Conservation (phyloP, 2,113 vertebrate species). For the Xiphorhynchus elegans region DNA sequence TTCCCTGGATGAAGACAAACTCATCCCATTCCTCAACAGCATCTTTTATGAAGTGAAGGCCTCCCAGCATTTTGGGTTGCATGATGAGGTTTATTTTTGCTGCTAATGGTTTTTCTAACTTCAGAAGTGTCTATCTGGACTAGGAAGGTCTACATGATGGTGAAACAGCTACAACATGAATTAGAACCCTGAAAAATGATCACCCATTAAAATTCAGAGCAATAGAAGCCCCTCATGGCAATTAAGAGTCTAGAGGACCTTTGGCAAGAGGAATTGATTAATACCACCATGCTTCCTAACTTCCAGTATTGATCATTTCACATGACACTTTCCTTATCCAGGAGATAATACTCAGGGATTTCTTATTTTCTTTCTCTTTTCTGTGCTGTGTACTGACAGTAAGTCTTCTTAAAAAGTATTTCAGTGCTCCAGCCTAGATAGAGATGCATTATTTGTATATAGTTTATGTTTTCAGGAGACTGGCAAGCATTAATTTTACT, state of each 20-base stretch:
- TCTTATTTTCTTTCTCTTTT: background rate
- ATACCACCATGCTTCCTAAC: background rate
- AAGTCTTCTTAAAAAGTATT: background rate
- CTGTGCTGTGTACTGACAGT: background rate
- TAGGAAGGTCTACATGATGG: background rate
- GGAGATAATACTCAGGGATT: background rate
- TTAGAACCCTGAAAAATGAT: background rate
- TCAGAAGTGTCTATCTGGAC: background rate
- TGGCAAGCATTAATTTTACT: background rate
- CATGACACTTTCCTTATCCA: background rate
- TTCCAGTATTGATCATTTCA: background rate
- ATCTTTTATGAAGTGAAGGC: background rate
- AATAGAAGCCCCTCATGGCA: background rate
- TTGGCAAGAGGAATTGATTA: background rate
- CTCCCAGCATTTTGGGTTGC: background rate
- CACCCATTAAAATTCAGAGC: background rate
- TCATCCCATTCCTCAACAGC: background rate
- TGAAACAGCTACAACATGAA: background rate
- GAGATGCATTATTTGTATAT: background rate
- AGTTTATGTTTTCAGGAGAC: background rate
- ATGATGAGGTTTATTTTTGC: background rate
- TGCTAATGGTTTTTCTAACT: background rate
- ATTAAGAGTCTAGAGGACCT: background rate
- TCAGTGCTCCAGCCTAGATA: background rate
- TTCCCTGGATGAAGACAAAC: background rate